These are phyloP conservation scores for Drosophila affinis DNA, from an alignment of 2,888 invertebrate genomes.

Conservation along the genomic window DNA sequence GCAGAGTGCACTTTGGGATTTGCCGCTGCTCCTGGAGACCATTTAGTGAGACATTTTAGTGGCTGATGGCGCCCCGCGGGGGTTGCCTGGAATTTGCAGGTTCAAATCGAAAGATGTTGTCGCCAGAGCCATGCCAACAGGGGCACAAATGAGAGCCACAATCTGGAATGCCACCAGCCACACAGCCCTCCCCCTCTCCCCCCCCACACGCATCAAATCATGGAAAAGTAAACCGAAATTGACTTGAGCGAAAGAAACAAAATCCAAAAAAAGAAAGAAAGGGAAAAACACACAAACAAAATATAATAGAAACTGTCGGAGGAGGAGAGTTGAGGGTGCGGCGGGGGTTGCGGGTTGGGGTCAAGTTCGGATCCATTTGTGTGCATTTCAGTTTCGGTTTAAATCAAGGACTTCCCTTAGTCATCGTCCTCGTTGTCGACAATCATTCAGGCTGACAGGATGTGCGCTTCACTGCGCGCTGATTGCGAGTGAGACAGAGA, in stretches of 20 bases:
- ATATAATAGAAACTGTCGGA: conserved; percentile 59
- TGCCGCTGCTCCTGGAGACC: conserved; percentile 32
- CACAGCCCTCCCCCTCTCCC: not conserved
- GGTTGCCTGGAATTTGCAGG: no score
- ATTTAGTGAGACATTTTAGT: conserved; percentile 65
- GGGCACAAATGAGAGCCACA: conserved; percentile 21
- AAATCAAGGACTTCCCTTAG: conserved; percentile 60
- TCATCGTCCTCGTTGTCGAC: conserved; percentile 36
- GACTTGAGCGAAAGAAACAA: conserved; percentile 54
- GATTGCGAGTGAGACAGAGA: conserved; percentile 57
- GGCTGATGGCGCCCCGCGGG: conserved; percentile 28
- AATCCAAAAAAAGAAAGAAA: conserved; percentile 3
- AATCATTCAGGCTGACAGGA: conserved; percentile 79
- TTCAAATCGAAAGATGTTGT: conserved; percentile 68
- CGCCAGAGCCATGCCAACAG: conserved; percentile 26
- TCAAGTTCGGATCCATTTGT: conserved; percentile 77
- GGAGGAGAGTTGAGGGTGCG: not conserved
- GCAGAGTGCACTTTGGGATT: conserved; percentile 14
- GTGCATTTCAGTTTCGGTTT: conserved; percentile 79
- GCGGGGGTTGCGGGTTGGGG: conserved; percentile 19
- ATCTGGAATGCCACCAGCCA: conserved; percentile 35
- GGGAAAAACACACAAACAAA: not conserved
- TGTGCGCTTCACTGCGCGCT: conserved; percentile 79
- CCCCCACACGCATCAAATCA: conserved; percentile 57
- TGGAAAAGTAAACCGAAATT: conserved; percentile 62